phyloP scores from a whole-genome alignment of 1,140 invertebrate genomes.

The Papilio aristodemus region DNA sequence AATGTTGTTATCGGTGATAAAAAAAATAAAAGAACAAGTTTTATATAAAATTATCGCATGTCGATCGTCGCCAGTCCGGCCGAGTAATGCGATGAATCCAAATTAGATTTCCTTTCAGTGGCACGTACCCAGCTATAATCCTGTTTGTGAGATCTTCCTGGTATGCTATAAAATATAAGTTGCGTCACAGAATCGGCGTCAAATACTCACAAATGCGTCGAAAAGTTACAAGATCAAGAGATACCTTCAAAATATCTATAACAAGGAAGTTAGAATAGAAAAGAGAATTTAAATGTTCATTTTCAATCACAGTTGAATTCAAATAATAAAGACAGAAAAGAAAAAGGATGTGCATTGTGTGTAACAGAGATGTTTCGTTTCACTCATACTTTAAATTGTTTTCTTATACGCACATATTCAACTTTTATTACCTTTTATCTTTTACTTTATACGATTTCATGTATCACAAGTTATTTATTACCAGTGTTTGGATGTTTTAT shows the following conservation, averaged over 20 bases:
- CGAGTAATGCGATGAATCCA: slow-evolving; percentile 34
- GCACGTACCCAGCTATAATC: slow-evolving; percentile 46
- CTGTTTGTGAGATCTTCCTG: slow-evolving; percentile 43
- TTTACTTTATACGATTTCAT: too few relatives aligned
- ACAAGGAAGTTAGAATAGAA: neutral
- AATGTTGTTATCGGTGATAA: neutral
- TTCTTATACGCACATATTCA: too few relatives aligned
- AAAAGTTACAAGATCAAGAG: neutral
- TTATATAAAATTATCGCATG: slow-evolving; percentile 20
- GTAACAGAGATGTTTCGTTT: too few relatives aligned
- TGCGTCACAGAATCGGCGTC: neutral
- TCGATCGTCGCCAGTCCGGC: slow-evolving; percentile 33
- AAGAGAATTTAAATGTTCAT: too few relatives aligned
- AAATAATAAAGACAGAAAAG: too few relatives aligned
- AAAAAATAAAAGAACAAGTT: slow-evolving; percentile 34
- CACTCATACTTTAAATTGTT: too few relatives aligned
- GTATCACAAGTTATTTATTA: too few relatives aligned
- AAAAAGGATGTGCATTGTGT: too few relatives aligned
- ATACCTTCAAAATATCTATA: neutral
- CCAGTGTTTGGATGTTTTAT: too few relatives aligned
- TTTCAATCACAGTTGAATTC: too few relatives aligned
- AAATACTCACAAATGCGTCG: neutral
- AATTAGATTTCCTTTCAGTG: slow-evolving; percentile 47
- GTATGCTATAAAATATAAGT: slow-evolving; percentile 43
- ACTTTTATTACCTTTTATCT: too few relatives aligned